Base-by-base conservation (phyloP, 2,113 vertebrate genomes). In the Paedocypris sp. region DNA sequence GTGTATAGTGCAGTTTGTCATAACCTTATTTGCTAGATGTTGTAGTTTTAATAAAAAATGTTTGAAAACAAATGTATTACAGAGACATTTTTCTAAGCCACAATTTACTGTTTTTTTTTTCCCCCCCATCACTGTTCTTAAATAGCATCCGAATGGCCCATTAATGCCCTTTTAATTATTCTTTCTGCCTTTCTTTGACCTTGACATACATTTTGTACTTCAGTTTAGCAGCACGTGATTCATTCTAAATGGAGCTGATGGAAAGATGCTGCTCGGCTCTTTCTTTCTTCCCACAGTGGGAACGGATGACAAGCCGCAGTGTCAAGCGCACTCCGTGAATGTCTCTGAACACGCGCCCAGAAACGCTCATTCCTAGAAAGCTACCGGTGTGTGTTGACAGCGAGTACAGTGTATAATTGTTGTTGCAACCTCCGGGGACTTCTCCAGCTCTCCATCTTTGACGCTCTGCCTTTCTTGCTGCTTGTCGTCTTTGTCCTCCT, bases 101-200 rank as follows among this genome's bases (percentile, higher is more conserved):
- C 41, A 12, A 25, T 12, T 23, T 13, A 42, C 31, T 22, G 25
- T 20, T 31, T 12, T 13, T 15, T 41, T 16, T 2, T 11, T 47
- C 15, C 26, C 59, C 41, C 36, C 25, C 38, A 19, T 28, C 47
- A 50, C 41, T 20, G 11, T 74, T 76, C 69, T 62, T 74, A 72
- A 86, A 83, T 85, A 86, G 79, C 80, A 58, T 69, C 53, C 67
- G 61, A 69, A 77, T 76, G 79, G 67, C 75, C 82, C 74, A 84
- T 81, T 86, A 82, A 73, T 75, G 71, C 57, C 66, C 39, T 80
- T 81, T 77, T 84, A 83, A 83, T 84, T 80, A 80, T 81, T 83
- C 80, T 75, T 75, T 73, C 26, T 46, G 45, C 60, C 43, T 61
- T 33, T 43, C 49, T 72, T 64, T 57, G 53, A 65, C 61, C 66